phyloP scores from a whole-genome alignment of 2,888 invertebrate genomes.

The Drosophila algonquin region DNA sequence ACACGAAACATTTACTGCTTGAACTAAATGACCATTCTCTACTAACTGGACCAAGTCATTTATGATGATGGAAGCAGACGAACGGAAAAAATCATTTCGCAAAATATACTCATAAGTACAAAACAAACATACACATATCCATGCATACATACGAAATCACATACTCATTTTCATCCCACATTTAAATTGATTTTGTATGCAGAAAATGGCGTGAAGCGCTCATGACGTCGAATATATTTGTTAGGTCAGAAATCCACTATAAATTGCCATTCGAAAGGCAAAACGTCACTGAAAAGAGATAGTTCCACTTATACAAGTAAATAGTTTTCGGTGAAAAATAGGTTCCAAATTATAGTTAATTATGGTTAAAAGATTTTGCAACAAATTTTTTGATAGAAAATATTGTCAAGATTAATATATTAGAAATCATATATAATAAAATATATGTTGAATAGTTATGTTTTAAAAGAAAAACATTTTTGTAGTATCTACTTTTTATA shows the following conservation, averaged over 20 bases:
- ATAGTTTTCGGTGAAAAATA: conserved; percentile 15
- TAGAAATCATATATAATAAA: no score
- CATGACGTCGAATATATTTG: conserved; percentile 53
- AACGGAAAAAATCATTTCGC: conserved; percentile 66
- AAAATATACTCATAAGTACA: conserved; percentile 4
- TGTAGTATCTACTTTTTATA: no score
- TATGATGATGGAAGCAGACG: conserved; percentile 67
- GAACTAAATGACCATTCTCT: conserved; percentile 79
- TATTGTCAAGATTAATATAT: neutral
- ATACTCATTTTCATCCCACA: conserved; percentile 15
- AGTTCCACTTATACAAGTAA: conserved; percentile 18
- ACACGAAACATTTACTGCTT: conserved; percentile 68
- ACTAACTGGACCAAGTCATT: conserved; percentile 80
- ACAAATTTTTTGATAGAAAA: neutral
- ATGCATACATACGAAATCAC: conserved; percentile 41
- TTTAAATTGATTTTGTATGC: conserved; percentile 26
- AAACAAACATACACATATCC: conserved; percentile 41
- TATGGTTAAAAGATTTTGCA: neutral
- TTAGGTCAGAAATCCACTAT: conserved; percentile 79
- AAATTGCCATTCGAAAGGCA: conserved; percentile 54
- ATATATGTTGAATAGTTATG: no score
- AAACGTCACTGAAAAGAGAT: neutral
- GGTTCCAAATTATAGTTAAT: neutral
- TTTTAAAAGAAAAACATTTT: no score
- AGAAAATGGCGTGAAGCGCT: conserved; percentile 59